Evolutionary conservation across 1,140 invertebrate genomes (phyloP).

Genomic region (Aphelenchoides fujianensis): DNA sequence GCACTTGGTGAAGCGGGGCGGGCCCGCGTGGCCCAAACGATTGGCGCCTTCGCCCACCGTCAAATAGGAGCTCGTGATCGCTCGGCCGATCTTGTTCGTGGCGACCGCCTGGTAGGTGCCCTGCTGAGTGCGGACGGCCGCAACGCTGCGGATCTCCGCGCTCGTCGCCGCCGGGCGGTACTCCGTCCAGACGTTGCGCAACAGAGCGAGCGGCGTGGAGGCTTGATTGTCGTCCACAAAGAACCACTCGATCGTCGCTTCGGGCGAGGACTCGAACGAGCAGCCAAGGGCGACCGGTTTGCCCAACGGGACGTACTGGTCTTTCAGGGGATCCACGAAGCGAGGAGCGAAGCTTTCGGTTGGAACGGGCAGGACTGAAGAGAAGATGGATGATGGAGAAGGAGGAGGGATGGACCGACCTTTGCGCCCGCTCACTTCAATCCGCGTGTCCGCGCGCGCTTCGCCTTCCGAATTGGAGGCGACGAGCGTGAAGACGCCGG

Average conservation of each 20-base stretch:
- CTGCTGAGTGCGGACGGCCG: conserved; percentile 45
- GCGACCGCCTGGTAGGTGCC: conserved; percentile 52
- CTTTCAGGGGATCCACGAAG: conserved; percentile 9
- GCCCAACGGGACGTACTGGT: conserved; percentile 1
- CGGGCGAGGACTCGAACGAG: neutral
- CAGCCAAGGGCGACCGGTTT: neutral
- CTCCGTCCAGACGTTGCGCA: conserved; percentile 37
- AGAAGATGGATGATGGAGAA: no score
- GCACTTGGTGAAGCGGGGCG: conserved; percentile 50
- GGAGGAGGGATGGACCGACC: no score
- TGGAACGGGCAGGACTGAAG: no score
- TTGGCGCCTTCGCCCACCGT: conserved; percentile 45
- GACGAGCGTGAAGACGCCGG: neutral
- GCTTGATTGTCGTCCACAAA: neutral
- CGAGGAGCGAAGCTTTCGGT: no score
- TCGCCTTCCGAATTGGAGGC: conserved; percentile 2
- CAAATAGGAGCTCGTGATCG: conserved; percentile 43
- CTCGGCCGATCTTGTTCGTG: conserved; percentile 38
- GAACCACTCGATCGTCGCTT: neutral
- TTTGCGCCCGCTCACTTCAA: neutral
- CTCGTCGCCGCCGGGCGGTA: conserved; percentile 33
- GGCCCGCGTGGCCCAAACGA: conserved; percentile 40
- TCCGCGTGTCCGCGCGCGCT: neutral
- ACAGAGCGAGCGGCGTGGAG: conserved; percentile 9
- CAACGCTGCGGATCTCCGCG: conserved; percentile 36